Evolutionary conservation across 2,888 invertebrate genomes (phyloP), one percentile per base, ranked within the genome.

Genomic region (Diarsia dahlii): DNA sequence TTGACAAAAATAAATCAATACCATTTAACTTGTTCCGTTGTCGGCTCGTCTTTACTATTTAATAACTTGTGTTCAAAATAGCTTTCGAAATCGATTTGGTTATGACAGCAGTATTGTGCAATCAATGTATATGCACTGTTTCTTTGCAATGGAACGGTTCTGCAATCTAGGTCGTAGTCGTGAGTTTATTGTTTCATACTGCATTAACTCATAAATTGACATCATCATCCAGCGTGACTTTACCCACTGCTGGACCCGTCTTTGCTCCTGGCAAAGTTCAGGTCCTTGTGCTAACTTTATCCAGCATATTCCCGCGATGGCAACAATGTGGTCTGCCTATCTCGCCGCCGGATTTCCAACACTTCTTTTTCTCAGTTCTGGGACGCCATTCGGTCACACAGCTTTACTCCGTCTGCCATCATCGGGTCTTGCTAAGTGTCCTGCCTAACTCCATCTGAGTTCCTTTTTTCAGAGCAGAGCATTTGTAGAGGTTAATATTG

Each of bases 61-160:
- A 45, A 58, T 58, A 46, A 28, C 46, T 69, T 48, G 28, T 46
- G 60, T 48, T 60, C 23, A 70, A 60, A 70, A 60, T 60, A 70
- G 46, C 28, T 60, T 39, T 67, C n/a, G 20, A 15, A 67, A 69
- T 69, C 46, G 69, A 60, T 70, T 34, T 70, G 20, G 67, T 48
- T 64, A n/a, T 68, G 45, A 45, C 23, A 56, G n/a, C 23, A 46
- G 23, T 56, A 45, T 56, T 62, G 62, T 45, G 62, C 23, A 48
- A 23, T 48, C 18, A 48, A 0, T 9, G 50, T 66, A 8, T 39
- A 39, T n/a, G 66, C 15, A 66, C 48, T 62, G 62, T 62, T 62
- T 62, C 23, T 62, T 62, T 45, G 62, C 62, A 62, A 62, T n/a
- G 62, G 13, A 13, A 20, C 39, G 39, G 13, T 62, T 28, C 62